A percentile compares a stretch with the other conserved stretches of the same genome.
These are phyloP conservation scores for Bombus confusus DNA, from an alignment of 1,140 invertebrate genomes.

Conservation along the genomic window DNA sequence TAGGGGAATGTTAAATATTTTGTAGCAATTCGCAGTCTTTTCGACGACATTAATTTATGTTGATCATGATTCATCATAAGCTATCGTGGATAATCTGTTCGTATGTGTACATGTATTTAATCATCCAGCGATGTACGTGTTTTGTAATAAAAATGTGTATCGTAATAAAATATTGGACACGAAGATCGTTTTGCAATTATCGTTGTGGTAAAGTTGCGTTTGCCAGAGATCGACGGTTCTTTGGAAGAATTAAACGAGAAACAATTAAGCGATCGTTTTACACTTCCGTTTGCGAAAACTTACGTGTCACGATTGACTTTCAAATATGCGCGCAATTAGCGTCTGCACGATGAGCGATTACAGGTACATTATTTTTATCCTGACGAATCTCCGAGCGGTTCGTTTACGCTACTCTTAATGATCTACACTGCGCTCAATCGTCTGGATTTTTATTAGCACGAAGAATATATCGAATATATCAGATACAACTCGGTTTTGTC, in stretches of 20 bases:
- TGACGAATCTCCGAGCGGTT: background rate
- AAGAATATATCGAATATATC: too few relatives aligned
- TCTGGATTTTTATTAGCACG: background rate
- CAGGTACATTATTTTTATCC: background rate
- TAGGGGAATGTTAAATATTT: background rate
- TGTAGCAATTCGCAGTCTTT: too few relatives aligned
- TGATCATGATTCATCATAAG: background rate
- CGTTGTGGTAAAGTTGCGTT: background rate
- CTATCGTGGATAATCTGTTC: too few relatives aligned
- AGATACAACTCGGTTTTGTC: too few relatives aligned
- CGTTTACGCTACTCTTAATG: background rate
- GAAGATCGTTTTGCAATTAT: background rate
- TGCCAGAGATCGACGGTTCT: background rate
- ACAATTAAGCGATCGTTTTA: background rate
- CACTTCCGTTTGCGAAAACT: background rate
- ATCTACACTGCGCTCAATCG: background rate
- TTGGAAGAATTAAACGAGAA: background rate
- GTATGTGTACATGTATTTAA: background rate
- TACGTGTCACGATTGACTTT: background rate
- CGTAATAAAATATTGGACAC: too few relatives aligned
- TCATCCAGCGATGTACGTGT: background rate
- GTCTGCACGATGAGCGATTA: background rate
- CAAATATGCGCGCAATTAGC: background rate
- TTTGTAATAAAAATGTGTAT: slow-evolving; percentile 47
- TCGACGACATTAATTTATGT: slow-evolving; percentile 2